These are phyloP conservation scores for Meganola albula DNA, from an alignment of 2,888 invertebrate genomes.

Conservation along the genomic window DNA sequence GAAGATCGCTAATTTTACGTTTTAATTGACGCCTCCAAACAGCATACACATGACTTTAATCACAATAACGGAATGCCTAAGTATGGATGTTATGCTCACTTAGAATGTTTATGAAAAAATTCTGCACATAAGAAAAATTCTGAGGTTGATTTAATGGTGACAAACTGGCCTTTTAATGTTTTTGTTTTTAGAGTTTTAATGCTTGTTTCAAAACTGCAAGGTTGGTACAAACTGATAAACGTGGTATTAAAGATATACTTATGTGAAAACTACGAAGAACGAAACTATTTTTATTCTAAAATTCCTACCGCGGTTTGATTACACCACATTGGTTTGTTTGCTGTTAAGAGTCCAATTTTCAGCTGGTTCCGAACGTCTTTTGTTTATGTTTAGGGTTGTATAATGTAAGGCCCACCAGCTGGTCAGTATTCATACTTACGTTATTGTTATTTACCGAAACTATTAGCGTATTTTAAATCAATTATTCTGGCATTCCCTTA, in stretches of 20 bases:
- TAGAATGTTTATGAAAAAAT: slow-evolving; percentile 1
- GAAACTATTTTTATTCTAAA: no score
- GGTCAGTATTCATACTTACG: slow-evolving; percentile 14
- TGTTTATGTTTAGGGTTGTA: no score
- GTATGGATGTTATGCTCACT: slow-evolving; percentile 19
- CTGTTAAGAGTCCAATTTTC: no score
- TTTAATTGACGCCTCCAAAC: slow-evolving; percentile 52
- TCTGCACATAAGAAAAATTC: not conserved
- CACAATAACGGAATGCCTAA: slow-evolving; percentile 42
- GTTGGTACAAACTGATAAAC: not conserved
- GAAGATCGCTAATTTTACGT: slow-evolving; percentile 60
- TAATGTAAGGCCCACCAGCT: slow-evolving; percentile 10
- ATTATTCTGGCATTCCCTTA: slow-evolving; percentile 24
- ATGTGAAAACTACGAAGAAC: no score
- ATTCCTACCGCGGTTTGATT: no score
- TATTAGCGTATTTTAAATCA: slow-evolving; percentile 25
- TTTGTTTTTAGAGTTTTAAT: no score
- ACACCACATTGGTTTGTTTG: no score
- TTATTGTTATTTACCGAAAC: slow-evolving; percentile 14
- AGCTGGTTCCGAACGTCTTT: no score
- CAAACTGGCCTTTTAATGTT: no score
- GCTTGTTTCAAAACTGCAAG: no score
- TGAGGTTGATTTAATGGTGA: no score
- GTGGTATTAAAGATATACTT: not conserved
- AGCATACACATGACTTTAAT: slow-evolving; percentile 44